phyloP scores from a whole-genome alignment of 2,797 vertebrate genomes.

The Synaphobranchus kaupii region DNA sequence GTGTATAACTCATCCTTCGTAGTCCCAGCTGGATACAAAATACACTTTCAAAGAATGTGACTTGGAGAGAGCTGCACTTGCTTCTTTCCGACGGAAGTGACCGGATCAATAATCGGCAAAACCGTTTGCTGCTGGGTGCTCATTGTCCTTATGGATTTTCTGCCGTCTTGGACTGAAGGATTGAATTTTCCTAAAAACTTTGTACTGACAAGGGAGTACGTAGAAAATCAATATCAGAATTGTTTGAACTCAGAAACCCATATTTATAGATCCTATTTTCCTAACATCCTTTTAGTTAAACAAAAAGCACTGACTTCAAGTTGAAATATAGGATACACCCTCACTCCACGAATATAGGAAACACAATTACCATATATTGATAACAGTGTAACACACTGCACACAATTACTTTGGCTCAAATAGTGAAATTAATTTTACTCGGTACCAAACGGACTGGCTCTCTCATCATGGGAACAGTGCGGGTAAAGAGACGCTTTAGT shows the following conservation, averaged over 20 bases:
- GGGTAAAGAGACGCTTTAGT: slow-evolving; percentile 80
- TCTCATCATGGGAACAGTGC: slow-evolving; percentile 72
- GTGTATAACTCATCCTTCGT: background rate
- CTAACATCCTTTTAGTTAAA: slow-evolving; percentile 1
- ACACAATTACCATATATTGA: background rate
- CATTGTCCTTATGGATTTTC: slow-evolving; percentile 37
- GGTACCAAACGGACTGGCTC: background rate
- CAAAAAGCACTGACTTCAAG: background rate
- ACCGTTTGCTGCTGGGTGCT: slow-evolving; percentile 36
- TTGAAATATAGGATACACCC: background rate
- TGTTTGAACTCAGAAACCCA: slow-evolving; percentile 14
- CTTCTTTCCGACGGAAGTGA: slow-evolving; percentile 30
- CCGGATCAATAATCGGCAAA: slow-evolving; percentile 39
- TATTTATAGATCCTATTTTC: background rate
- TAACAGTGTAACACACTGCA: slow-evolving; percentile 34
- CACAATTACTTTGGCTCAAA: slow-evolving; percentile 18
- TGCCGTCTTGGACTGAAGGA: slow-evolving; percentile 33
- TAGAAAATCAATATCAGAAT: slow-evolving; percentile 30
- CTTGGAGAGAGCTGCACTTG: background rate
- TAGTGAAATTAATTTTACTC: too few relatives aligned
- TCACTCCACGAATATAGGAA: background rate
- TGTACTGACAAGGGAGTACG: background rate
- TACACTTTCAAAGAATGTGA: background rate
- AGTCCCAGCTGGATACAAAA: background rate
- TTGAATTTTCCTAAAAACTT: slow-evolving; percentile 27